These are phyloP conservation scores for Malacosoma neustria DNA, from an alignment of 2,888 invertebrate species.

Conservation along the genomic window DNA sequence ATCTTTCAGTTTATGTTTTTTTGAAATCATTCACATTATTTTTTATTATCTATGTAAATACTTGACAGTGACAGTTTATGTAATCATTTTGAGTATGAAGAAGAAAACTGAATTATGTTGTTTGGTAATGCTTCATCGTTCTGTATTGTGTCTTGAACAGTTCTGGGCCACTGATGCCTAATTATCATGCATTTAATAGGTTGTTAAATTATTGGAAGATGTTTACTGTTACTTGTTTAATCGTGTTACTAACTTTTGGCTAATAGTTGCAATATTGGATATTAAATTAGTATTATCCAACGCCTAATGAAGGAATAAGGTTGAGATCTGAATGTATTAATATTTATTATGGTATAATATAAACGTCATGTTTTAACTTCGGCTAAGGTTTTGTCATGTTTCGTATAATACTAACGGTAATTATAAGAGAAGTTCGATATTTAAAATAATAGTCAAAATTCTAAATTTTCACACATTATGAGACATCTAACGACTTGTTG, in stretches of 20 bases:
- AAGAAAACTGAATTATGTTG: too few relatives aligned
- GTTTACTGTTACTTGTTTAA: conserved; percentile 65
- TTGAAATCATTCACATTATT: too few relatives aligned
- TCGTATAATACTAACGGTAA: too few relatives aligned
- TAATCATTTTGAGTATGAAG: too few relatives aligned
- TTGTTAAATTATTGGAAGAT: conserved; percentile 65
- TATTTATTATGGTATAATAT: not conserved
- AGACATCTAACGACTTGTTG: conserved; percentile 45
- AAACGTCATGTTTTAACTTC: not conserved
- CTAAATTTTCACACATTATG: conserved; percentile 17
- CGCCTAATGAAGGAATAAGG: conserved; percentile 31
- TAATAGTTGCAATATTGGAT: conserved; percentile 19
- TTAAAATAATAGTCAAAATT: not conserved
- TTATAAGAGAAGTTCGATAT: not conserved
- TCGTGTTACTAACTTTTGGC: conserved; percentile 46
- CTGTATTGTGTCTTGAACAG: conserved; percentile 23
- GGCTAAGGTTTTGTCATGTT: not conserved
- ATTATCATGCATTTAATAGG: conserved; percentile 65
- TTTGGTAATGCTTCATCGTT: too few relatives aligned
- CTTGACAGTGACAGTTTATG: too few relatives aligned
- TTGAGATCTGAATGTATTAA: conserved; percentile 7
- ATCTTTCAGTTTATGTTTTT: too few relatives aligned
- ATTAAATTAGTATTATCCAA: conserved; percentile 25
- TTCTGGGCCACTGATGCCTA: conserved; percentile 45
- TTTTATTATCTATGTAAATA: too few relatives aligned